Conservation (phyloP, 2,113 vertebrate species). For the Peromyscus maniculatus region DNA sequence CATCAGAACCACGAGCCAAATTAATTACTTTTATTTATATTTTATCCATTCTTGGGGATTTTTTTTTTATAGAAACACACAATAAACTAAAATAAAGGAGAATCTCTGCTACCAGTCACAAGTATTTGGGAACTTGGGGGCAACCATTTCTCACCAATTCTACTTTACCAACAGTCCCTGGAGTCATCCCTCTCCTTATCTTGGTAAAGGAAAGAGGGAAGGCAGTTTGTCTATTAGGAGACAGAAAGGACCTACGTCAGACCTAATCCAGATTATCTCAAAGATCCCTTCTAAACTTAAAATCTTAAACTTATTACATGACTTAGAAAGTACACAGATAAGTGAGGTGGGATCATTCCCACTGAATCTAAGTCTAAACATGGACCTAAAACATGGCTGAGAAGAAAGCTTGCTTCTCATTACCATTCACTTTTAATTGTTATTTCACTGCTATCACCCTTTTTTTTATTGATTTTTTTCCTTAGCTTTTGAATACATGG, state of each 20-base stretch:
- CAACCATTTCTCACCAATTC: conserved; percentile 5
- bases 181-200: background rate
- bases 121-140: conserved; percentile 69
- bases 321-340: background rate
- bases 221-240: background rate
- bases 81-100: conserved; percentile 57
- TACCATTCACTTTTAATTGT: background rate
- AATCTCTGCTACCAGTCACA: conserved; percentile 79
- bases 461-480: background rate
- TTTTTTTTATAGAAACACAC: background rate
- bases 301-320: background rate
- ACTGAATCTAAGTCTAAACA: background rate
- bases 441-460: background rate
- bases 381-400: background rate
- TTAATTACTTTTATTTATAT: background rate
- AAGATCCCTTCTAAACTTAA: background rate
- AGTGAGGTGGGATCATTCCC: background rate
- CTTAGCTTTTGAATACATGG: background rate
- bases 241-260: background rate
- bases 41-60: background rate
- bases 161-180: conserved; percentile 26
- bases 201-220: conserved; percentile 12
- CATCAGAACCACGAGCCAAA: background rate
- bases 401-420: background rate
- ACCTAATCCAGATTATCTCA: background rate